phyloP scores from a whole-genome alignment of 2,888 invertebrate genomes.

The Octonoba sinensis region DNA sequence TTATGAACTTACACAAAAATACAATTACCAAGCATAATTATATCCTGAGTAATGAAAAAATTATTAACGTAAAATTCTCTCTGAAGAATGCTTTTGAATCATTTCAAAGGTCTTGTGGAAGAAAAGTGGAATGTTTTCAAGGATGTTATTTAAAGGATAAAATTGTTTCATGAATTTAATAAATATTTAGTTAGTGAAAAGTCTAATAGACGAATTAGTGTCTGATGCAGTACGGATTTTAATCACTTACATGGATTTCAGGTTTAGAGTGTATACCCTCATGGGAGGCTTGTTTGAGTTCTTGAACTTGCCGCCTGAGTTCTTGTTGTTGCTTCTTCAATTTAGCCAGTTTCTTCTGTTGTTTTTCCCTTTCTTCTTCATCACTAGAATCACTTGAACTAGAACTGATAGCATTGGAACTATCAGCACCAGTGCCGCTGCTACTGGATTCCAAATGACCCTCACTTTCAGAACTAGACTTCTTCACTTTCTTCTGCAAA shows the following conservation, averaged over 20 bases:
- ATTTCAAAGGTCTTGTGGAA: no score
- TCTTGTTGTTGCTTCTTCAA: slow-evolving; percentile 59
- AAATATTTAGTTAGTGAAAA: no score
- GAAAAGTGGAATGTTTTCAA: no score
- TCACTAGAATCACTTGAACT: slow-evolving; percentile 59
- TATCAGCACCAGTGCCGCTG: slow-evolving; percentile 39
- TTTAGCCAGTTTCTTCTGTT: slow-evolving; percentile 48
- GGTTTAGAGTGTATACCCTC: slow-evolving; percentile 48
- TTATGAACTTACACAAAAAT: no score
- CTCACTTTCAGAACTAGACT: slow-evolving; percentile 59
- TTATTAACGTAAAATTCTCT: no score
- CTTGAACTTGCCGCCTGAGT: slow-evolving; percentile 57
- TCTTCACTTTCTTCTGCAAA: slow-evolving; percentile 59
- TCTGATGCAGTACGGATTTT: no score
- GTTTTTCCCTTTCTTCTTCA: slow-evolving; percentile 59
- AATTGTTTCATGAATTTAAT: no score
- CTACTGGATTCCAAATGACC: slow-evolving; percentile 53
- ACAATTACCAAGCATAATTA: no score
- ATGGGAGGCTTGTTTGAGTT: slow-evolving; percentile 59
- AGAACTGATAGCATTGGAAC: slow-evolving; percentile 40
- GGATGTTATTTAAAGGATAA: no score
- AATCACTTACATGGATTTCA: slow-evolving; percentile 57
- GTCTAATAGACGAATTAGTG: no score
- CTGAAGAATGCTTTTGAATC: no score
- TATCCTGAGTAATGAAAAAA: no score